Base-by-base conservation (phyloP, 2,113 vertebrate species). In the Phrynosoma blainvillii region DNA sequence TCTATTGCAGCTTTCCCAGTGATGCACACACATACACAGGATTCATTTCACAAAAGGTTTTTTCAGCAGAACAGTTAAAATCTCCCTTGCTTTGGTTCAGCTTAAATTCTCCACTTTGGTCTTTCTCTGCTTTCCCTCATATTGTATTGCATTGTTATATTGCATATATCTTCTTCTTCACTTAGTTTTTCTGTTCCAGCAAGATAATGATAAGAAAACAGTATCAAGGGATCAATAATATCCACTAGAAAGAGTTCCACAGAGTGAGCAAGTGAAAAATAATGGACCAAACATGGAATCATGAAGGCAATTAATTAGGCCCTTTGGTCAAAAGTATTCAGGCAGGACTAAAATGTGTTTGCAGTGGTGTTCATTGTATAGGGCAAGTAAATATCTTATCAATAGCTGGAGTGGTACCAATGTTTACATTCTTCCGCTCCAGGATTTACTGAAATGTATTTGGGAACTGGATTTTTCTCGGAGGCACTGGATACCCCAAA, bases 401-500 rank as follows among this genome's bases (percentile, higher is more conserved):
- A 93, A 66, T 92, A 95, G 91, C 89, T 95, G 92, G 91, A 94
- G 90, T 92, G 89, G 5, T 87, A 91, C 79, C 88, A 95, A 86
- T 93, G 80, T 95, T 95, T 94, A 92, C 89, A 94, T 89, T 82
- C 52, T 89, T 36, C 90, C 88, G 92, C 93, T 89, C 84, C 56
- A 88, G 90, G 92, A 95, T 95, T 94, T 94, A 95, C 94, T 93
- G 91, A 87, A 90, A 65, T 93, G 92, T 92, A 94, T 91, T 89
- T 91, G 82, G 89, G 92, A 71, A 90, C 87, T 85, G 88, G 80
- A 83, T 89, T 74, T 71, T 87, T 92, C 93, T 94, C 91, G 71
- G 92, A 92, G 91, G 91, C 88, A 94, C 85, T 92, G 87, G 76
- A 91, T 91, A 89, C 91, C 93, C 94, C 90, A 87, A 62, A 95